Percentiles rank a stretch among this genome's conserved stretches.
Evolutionary conservation across 2,113 vertebrate species (phyloP).

Genomic region (Hypanus sabinus): DNA sequence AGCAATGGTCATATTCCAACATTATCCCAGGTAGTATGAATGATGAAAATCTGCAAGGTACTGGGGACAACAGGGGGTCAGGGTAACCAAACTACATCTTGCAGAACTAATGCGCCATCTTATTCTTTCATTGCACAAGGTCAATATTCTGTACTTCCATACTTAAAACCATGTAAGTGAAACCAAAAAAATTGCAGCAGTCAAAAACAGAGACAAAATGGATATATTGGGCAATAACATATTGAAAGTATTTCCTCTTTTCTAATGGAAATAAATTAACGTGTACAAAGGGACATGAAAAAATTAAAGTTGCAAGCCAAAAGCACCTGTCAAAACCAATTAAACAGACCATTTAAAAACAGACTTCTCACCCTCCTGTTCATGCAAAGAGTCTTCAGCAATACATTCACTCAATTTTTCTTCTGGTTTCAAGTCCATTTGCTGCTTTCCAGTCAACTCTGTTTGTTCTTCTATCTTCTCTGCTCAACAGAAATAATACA

Average conservation of each 20-base stretch:
- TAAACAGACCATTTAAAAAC: background rate
- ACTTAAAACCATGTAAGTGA: background rate
- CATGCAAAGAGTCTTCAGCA: background rate
- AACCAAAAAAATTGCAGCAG: background rate
- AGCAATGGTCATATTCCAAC: background rate
- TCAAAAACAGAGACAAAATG: background rate
- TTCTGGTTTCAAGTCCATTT: background rate
- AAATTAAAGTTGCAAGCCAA: background rate
- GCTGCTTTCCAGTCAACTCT: constrained; percentile 7
- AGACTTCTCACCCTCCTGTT: constrained; percentile 19
- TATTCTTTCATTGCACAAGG: background rate
- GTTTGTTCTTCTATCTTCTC: constrained; percentile 9
- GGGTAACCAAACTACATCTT: background rate
- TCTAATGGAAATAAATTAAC: background rate
- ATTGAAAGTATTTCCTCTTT: background rate
- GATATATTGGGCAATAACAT: background rate
- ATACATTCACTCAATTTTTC: constrained; percentile 2
- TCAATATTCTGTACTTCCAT: background rate
- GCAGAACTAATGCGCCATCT: background rate
- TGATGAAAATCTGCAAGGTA: background rate
- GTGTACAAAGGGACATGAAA: background rate
- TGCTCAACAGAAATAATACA: background rate
- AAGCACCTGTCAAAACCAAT: background rate
- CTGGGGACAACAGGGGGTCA: background rate
- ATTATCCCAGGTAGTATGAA: background rate